Evolutionary conservation across 2,113 vertebrate genomes (phyloP).

Genomic region (Triplophysa siluroides): DNA sequence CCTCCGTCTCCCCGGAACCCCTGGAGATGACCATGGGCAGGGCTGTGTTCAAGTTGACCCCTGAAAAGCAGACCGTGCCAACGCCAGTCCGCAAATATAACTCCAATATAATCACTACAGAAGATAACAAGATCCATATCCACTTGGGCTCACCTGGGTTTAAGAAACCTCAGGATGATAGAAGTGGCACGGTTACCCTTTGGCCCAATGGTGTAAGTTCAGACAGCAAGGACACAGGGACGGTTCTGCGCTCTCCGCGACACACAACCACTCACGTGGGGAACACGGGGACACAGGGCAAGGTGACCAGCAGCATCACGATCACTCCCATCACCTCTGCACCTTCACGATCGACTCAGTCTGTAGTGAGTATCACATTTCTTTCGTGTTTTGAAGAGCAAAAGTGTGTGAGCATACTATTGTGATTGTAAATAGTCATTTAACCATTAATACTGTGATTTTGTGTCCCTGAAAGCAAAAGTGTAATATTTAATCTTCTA

Average conservation of each 20-base stretch:
- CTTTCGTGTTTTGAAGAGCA: neutral
- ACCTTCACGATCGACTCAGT: slow-evolving; percentile 80
- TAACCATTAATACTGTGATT: slow-evolving; percentile 37
- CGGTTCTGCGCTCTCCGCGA: slow-evolving; percentile 82
- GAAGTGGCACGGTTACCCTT: slow-evolving; percentile 73
- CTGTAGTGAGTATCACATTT: slow-evolving; percentile 79
- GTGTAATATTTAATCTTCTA: slow-evolving; percentile 61
- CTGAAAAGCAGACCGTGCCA: slow-evolving; percentile 80
- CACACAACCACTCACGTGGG: slow-evolving; percentile 56
- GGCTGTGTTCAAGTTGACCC: slow-evolving; percentile 85
- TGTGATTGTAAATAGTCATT: neutral
- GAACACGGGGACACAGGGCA: slow-evolving; percentile 62
- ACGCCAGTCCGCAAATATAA: slow-evolving; percentile 80
- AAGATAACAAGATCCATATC: slow-evolving; percentile 98
- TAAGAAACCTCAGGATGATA: slow-evolving; percentile 76
- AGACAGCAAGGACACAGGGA: slow-evolving; percentile 81
- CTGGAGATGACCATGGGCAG: slow-evolving; percentile 78
- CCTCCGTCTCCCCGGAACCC: slow-evolving; percentile 70
- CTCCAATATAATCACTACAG: slow-evolving; percentile 88
- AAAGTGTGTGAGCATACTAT: slow-evolving; percentile 1
- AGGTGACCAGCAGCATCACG: slow-evolving; percentile 93
- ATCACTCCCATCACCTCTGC: slow-evolving; percentile 85
- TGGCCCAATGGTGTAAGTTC: slow-evolving; percentile 72
- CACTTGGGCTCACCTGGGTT: slow-evolving; percentile 86
- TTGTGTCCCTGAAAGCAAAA: slow-evolving; percentile 37